These are phyloP conservation scores for Ictalurus furcatus DNA, from an alignment of 2,113 vertebrate species.

Conservation along the genomic window DNA sequence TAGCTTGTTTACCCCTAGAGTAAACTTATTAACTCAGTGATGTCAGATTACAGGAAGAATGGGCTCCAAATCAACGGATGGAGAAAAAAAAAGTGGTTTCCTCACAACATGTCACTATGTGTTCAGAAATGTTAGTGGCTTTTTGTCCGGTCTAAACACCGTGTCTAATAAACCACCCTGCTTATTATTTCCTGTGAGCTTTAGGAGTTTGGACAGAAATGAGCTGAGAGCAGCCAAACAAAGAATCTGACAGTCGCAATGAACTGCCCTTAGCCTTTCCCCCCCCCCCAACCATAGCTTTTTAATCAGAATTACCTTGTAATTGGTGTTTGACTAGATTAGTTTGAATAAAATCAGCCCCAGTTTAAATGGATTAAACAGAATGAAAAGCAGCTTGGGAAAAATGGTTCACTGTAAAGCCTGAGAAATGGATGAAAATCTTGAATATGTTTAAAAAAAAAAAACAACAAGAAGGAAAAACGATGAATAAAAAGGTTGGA, in stretches of 20 bases:
- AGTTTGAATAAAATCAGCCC: slow-evolving; percentile 65
- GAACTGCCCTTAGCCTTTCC: slow-evolving; percentile 44
- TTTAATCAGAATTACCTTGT: slow-evolving; percentile 70
- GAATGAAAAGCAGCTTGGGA: slow-evolving; percentile 59
- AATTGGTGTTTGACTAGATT: slow-evolving; percentile 72
- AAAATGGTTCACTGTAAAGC: slow-evolving; percentile 62
- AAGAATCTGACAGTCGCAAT: slow-evolving; percentile 49
- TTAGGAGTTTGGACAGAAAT: slow-evolving; percentile 42
- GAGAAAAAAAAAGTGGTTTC: slow-evolving; percentile 63
- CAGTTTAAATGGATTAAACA: slow-evolving; percentile 65
- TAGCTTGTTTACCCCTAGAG: slow-evolving; percentile 83
- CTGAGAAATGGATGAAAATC: slow-evolving; percentile 64
- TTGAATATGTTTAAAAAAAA: slow-evolving; percentile 36
- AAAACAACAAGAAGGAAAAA: slow-evolving; percentile 28
- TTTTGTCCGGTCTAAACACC: neutral
- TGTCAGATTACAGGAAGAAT: slow-evolving; percentile 88
- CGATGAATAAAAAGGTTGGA: slow-evolving; percentile 56
- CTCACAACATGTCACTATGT: slow-evolving; percentile 77
- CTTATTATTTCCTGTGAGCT: slow-evolving; percentile 3
- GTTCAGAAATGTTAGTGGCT: slow-evolving; percentile 61
- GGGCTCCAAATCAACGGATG: slow-evolving; percentile 78
- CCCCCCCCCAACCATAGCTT: slow-evolving; percentile 55
- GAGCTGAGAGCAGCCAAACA: slow-evolving; percentile 30
- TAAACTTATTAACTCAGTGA: slow-evolving; percentile 80
- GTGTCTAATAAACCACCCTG: slow-evolving; percentile 33